Evolutionary conservation across 2,888 invertebrate species (phyloP), one percentile per base, ranked within the genome.

Genomic region (Thecocarcelia acutangulata): DNA sequence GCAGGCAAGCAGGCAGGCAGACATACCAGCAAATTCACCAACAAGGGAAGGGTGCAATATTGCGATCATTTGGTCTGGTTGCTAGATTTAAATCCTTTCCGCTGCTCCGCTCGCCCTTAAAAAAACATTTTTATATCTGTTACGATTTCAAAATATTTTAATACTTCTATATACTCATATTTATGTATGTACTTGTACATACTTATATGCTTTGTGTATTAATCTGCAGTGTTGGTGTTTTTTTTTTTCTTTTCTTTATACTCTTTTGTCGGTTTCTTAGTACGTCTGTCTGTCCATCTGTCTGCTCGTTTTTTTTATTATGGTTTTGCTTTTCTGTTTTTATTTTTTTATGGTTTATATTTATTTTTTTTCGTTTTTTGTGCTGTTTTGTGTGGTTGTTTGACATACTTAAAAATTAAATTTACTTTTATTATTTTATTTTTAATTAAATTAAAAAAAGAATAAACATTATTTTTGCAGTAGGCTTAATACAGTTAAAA

Each of bases 271-370:
- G 28, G 9, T 54, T 8, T 19, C 21, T 50, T 12, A 50, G 21
- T 3, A 28, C 15, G 33, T 19, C 28, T 33, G 15, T 28, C 8
- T 24, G 28, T 52, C 3, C 6, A 28, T n/a, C 15, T 42, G 13
- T n/a, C n/a, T n/a, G n/a, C n/a, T n/a, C 42, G 42, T 42, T 12
- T 42, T 12, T 42, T 42, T 17, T 50, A 19, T 50, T 17, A 21
- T 50, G 12, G 13, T 50, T 21, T 21, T 12, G 19, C 5, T 24
- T 21, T 21, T 11, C 8, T 21, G 13, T 50, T 50, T 50, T 24
- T 33, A 13, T 33, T n/a, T 40, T 58, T 58, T 61, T 44, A n/a
- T 61, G 44, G 24, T 61, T 52, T 15, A 52, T 40, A 48, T 64
- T 48, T 17, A 13, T 15, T 64, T 11, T 33, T 59, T 59, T 59